phyloP scores from a whole-genome alignment of 2,797 vertebrate genomes.

The Sebastes cheni region DNA sequence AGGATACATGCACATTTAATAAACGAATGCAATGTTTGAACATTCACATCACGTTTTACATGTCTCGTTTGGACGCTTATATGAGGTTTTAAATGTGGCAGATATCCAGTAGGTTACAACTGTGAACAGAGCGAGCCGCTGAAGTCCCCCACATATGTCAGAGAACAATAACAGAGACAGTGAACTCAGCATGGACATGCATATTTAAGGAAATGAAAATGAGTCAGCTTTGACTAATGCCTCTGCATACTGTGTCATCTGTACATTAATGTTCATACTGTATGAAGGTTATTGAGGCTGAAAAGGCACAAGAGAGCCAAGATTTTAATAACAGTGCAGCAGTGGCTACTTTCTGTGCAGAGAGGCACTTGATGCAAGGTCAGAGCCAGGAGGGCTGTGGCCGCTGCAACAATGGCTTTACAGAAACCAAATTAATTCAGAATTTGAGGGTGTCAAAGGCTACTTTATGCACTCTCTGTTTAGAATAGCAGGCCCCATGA shows the following conservation, averaged over 20 bases:
- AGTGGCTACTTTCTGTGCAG: not conserved
- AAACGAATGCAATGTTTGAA: not conserved
- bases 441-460: slow-evolving; percentile 14
- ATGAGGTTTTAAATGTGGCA: not conserved
- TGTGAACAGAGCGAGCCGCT: not conserved
- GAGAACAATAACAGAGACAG: not conserved
- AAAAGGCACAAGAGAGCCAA: slow-evolving; percentile 30
- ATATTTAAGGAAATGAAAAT: not conserved
- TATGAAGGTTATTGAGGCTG: slow-evolving; percentile 30
- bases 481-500: not conserved
- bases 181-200: not conserved
- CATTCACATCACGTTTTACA: not conserved
- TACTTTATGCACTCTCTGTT: not conserved
- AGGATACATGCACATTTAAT: not conserved
- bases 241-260: slow-evolving; percentile 1
- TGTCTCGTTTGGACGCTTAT: not conserved
- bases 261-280: not conserved
- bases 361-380: slow-evolving; percentile 49
- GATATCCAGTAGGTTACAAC: not conserved
- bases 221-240: slow-evolving; percentile 1
- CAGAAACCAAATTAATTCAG: slow-evolving; percentile 8
- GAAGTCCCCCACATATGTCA: not conserved
- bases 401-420: slow-evolving; percentile 21
- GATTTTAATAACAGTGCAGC: slow-evolving; percentile 35
- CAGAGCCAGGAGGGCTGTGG: slow-evolving; percentile 38